Base-by-base conservation (phyloP, 2,113 vertebrate genomes). In the Zosterops lateralis region DNA sequence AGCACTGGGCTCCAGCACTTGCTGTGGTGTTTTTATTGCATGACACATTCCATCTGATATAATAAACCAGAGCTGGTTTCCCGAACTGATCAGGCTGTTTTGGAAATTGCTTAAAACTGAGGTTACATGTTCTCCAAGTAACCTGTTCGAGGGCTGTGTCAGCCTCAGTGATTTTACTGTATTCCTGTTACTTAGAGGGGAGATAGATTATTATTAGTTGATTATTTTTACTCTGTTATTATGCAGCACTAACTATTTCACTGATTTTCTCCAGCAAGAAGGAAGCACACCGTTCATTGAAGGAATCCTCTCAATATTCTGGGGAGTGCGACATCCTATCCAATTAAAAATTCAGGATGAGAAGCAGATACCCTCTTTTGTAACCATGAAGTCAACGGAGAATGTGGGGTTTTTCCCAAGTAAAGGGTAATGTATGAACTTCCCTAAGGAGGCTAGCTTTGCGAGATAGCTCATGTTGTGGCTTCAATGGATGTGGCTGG, bases 261-360 rank as follows among this genome's bases (percentile, higher is more conserved):
- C 26, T 50, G 47, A 26, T 54, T 8, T 64, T 85, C 78, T 51
- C 36, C 81, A 98, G 97, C 50, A 8, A n/a, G 95, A 96, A 92
- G 97, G 97, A 76, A 96, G 96, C 42, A 76, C 97, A 25, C 97
- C 98, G 58, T 96, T 98, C 66, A 96, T 99, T 36, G 99, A 99
- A 92, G 99, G 99, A 11, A 96, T 98, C 86, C 90, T 99, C 83
- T 98, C 98, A 10, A 98, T 99, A 93, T 99, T 97, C 45, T 99
- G 99, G 99, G 99, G 99, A 62, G 97, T 99, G 13, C 96, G 96
- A 22, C 97, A 96, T 75, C 99, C 98, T 12, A 99, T 99, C 93
- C 96, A 97, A n/a, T 95, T 99, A 28, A 99, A 99, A 97, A 99
- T 99, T 91, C 99, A 99, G 89, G 99, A 99, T 92, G 98, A 99